Percentiles rank a stretch among this genome's conserved stretches.
These are phyloP conservation scores for Aurelia aurita complex sp. Pacific DNA, from an alignment of 30 jellyfish, hydroid and myxozoan species.

Conservation along the genomic window DNA sequence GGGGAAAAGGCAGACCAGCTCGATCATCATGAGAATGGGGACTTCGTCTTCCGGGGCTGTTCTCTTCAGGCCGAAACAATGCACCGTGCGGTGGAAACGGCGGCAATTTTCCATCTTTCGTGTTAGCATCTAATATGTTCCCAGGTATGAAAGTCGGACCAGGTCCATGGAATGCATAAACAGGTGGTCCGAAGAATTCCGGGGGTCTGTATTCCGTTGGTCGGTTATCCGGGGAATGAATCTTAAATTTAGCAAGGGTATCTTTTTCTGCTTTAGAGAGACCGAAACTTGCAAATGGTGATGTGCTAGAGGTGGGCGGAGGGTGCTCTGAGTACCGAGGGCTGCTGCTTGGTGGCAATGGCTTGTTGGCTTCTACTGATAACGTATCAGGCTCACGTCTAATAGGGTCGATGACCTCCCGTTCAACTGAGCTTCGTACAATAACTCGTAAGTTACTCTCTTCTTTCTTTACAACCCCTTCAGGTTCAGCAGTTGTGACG, in stretches of 20 bases:
- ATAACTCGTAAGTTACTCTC: too few species aligned
- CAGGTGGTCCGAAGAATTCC: slow-evolving; percentile 44
- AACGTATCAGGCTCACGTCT: not conserved
- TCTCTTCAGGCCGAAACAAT: slow-evolving; percentile 22
- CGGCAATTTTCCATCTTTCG: slow-evolving; percentile 17
- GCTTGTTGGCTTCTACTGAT: not conserved
- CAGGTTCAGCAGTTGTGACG: too few species aligned
- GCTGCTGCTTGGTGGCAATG: not conserved
- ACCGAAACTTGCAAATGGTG: slow-evolving; percentile 25
- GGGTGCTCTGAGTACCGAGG: not conserved
- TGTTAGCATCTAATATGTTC: slow-evolving; percentile 28
- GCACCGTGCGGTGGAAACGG: slow-evolving; percentile 32
- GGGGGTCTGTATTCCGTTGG: slow-evolving; percentile 57
- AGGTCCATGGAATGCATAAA: slow-evolving; percentile 41
- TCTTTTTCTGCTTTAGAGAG: slow-evolving; percentile 41
- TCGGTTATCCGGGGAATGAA: slow-evolving; percentile 33
- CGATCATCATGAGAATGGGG: slow-evolving; percentile 44
- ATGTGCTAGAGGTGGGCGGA: not conserved
- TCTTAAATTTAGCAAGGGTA: slow-evolving; percentile 29
- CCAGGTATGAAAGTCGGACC: slow-evolving; percentile 62
- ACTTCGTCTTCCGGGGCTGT: slow-evolving; percentile 36
- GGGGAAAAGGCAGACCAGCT: slow-evolving; percentile 5
- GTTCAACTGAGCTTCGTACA: too few species aligned
- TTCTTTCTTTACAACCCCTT: too few species aligned
- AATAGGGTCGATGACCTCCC: not conserved